Percentiles rank a stretch among this genome's conserved stretches.
Evolutionary conservation across 92 coral and sea anemone species (phyloP).

Genomic region (Epizoanthus rinbou): DNA sequence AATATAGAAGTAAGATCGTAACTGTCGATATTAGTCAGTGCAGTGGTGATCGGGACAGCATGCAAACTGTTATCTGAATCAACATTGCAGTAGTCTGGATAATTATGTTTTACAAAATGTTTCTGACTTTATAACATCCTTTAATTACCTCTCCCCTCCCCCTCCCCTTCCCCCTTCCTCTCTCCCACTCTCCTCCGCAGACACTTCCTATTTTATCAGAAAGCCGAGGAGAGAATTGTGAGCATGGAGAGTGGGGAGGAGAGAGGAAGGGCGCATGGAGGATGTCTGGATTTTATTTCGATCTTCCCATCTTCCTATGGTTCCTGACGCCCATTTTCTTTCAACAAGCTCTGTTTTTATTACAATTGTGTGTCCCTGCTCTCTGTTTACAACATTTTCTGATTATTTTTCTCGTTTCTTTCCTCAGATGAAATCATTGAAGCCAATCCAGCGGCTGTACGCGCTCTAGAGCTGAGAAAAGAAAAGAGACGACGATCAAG

Average conservation of each 20-base stretch:
- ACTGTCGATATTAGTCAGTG: too few species aligned
- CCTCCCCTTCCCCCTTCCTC: too few species aligned
- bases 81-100: too few species aligned
- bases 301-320: too few species aligned
- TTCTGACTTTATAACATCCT: not conserved
- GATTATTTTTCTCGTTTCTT: not conserved
- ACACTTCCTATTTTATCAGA: too few species aligned
- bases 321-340: too few species aligned
- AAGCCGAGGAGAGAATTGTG: too few species aligned
- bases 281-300: not conserved
- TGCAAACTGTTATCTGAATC: too few species aligned
- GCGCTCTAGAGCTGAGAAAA: constrained; percentile 60
- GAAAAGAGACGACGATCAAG: constrained; percentile 81
- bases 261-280: too few species aligned
- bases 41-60: not conserved
- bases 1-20: not conserved
- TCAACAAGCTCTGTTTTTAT: too few species aligned
- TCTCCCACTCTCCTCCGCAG: not conserved
- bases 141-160: not conserved
- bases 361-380: not conserved
- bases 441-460: constrained; percentile 66
- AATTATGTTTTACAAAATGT: too few species aligned
- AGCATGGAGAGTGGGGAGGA: too few species aligned
- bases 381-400: not conserved
- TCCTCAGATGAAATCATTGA: constrained; percentile 81